Evolutionary conservation across 2,113 vertebrate species (phyloP).

Genomic region (Capra hircus): DNA sequence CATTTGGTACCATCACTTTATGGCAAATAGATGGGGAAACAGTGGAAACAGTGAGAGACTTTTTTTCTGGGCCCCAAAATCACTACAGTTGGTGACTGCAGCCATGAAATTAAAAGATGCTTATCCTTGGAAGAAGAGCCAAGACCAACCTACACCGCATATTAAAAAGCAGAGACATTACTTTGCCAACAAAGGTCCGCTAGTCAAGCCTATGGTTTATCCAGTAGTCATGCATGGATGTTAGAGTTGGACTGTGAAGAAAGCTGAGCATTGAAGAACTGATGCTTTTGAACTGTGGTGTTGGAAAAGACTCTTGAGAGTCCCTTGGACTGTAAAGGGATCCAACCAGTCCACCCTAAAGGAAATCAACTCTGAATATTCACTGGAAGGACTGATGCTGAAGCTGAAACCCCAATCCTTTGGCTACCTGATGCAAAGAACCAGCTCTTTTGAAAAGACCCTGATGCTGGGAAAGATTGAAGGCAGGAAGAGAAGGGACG

Average conservation of each 20-base stretch:
- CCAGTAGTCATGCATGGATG: neutral
- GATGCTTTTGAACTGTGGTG: neutral
- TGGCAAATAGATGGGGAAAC: neutral
- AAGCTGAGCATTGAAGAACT: neutral
- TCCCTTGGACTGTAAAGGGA: neutral
- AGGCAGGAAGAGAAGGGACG: neutral
- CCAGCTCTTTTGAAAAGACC: neutral
- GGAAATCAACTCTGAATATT: neutral
- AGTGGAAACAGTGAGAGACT: neutral
- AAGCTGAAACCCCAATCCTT: neutral
- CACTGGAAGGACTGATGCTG: neutral
- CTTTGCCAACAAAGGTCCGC: neutral
- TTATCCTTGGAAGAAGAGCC: neutral
- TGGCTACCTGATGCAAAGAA: neutral
- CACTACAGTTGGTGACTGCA: neutral
- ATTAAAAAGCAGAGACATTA: neutral
- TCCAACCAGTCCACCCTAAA: neutral
- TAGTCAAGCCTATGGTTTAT: neutral
- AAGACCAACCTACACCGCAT: neutral
- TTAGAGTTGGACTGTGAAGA: neutral
- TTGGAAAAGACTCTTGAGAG: neutral
- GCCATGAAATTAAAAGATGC: neutral
- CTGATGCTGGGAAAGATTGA: neutral
- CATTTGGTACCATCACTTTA: neutral
- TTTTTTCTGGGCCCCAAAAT: neutral